Evolutionary conservation across 2,888 invertebrate genomes (phyloP), one percentile per base, ranked within the genome.

Genomic region (Punctoribates punctum): DNA sequence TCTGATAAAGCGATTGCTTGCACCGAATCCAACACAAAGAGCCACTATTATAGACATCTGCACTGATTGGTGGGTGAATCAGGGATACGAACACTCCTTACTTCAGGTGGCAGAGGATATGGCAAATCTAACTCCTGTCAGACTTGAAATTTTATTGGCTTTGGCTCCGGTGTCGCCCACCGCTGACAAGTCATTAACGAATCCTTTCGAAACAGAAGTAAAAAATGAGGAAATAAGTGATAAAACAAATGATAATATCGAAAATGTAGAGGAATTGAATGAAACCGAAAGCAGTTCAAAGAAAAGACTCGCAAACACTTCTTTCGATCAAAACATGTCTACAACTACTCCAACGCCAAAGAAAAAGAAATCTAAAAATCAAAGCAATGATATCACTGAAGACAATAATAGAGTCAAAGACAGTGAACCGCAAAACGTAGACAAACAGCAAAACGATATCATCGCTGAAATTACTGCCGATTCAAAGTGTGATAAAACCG

Each of bases 11-110:
- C 93, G 93, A 81, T 94, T 99, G 92, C 87, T 99, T 81, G 94
- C 94, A 0, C 96, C 97, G 60, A 92, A 93, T 82, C 94, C 97
- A 0, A 87, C 89, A 72, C 89, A 91, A 82, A 88, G 98, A 80
- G 95, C 96, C 11, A 92, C 92, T 81, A 94, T 99, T 80, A 91
- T 93, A 78, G 94, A 93, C 83, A 96, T 99, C 79, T 96, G 97
- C 83, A 89, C 90, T 65, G 94, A 99, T 86, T 92, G 94, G 93
- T 99, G 98, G 98, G 92, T 98, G 78, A 97, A 98, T 84, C 88
- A 89, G 81, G 90, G 90, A 0, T 93, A 91, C 82, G 88, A 89
- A 79, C 79, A 90, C 48, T 91, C 90, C 62, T 94, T 95, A 84
- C 86, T 94, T 78, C 91, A 92, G 80, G 88, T 92, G 81, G 92